Evolutionary conservation across 2,888 invertebrate species (phyloP), one percentile per base, ranked within the genome.

Genomic region (Cheilosia impressa): DNA sequence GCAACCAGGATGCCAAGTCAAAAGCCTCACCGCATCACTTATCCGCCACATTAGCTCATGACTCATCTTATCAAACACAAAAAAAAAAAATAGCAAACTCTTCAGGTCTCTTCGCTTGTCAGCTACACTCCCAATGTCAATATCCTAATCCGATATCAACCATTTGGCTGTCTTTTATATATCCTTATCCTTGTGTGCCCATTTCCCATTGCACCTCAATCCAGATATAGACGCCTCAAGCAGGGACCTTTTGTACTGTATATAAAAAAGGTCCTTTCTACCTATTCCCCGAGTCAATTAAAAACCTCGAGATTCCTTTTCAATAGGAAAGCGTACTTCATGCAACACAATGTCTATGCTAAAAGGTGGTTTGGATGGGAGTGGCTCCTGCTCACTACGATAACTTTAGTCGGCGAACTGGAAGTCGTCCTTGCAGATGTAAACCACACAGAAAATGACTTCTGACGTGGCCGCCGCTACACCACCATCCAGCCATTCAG

Each of bases 211-310:
- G 38, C 62, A 60, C 47, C 45, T 45, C 62, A 47, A 63, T 22
- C 38, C 6, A 47, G 19, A 50, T 19, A 50, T 19, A 22, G 9
- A 22, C 45, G 19, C 38, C 41, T 24, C 1, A n/a, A 41, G 24
- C 41, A 53, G 53, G 27, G 27, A 27, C 66, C 53, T 52, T 41
- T 53, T 53, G 17, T 53, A 43, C 4, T 45, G 60, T 27, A 55
- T 45, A 43, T 60, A 41, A 22, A 55, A 45, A 34, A 43, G 50
- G 27, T 27, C 22, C 24, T 45, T 76, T 62, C 57, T 69, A 81
- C 57, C 69, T 81, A 69, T 69, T 81, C 68, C 57, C 69, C 57
- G 57, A 81, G 69, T 81, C 81, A 81, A 81, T 81, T 81, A 81
- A 81, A 69, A 69, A 6, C 63, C 52, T 38, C 43, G 68, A 68